A percentile compares a stretch with the other conserved stretches of the same genome.
These are phyloP conservation scores for Sericinus montela DNA, from an alignment of 2,888 invertebrate species.

Conservation along the genomic window DNA sequence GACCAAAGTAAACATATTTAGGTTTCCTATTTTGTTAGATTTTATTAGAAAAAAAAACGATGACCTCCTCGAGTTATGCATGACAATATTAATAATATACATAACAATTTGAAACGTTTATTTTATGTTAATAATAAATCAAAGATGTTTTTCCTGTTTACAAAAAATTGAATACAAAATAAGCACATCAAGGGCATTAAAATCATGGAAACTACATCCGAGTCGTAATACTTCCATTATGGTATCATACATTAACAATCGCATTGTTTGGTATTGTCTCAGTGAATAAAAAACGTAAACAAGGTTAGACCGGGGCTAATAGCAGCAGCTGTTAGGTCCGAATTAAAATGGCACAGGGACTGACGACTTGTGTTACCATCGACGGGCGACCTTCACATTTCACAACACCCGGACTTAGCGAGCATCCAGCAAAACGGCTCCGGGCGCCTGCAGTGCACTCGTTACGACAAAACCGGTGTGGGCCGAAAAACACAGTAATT, in stretches of 20 bases:
- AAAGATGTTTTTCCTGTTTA: constrained; percentile 13
- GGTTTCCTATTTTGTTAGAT: not conserved
- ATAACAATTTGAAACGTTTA: not conserved
- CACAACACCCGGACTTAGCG: constrained; percentile 74
- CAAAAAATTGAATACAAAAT: not conserved
- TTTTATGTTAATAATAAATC: constrained; percentile 4
- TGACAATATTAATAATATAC: constrained; percentile 6
- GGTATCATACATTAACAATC: not conserved
- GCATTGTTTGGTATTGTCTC: constrained; percentile 8
- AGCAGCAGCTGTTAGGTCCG: constrained; percentile 31
- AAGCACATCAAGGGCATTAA: constrained; percentile 8
- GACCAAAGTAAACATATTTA: not conserved
- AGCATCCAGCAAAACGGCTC: constrained; percentile 53
- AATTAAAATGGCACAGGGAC: constrained; percentile 73
- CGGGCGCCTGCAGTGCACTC: constrained; percentile 40
- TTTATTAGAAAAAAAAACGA: constrained; percentile 16
- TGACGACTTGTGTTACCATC: constrained; percentile 61
- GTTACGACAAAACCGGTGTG: constrained; percentile 36
- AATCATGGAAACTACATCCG: constrained; percentile 6
- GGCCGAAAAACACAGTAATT: constrained; percentile 8
- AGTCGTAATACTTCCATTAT: not conserved
- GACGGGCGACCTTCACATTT: constrained; percentile 74
- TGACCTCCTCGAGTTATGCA: constrained; percentile 14
- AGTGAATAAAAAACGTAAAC: constrained; percentile 25
- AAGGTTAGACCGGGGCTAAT: constrained; percentile 30